Percentiles rank a stretch among this genome's conserved stretches.
Conservation (phyloP, 2,113 vertebrate genomes). For the Gadus chalcogrammus region DNA sequence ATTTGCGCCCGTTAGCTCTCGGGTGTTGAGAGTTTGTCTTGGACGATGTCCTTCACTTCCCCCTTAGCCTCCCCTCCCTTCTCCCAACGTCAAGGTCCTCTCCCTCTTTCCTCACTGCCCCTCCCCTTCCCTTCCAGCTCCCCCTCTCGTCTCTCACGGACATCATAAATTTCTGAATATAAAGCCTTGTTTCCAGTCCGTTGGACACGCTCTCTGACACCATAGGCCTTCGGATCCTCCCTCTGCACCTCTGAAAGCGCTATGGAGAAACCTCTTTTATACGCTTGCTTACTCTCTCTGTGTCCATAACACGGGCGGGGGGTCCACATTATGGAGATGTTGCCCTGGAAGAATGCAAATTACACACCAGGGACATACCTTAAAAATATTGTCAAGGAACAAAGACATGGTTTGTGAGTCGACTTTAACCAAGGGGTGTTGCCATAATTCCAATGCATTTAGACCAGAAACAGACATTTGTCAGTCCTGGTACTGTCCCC, state of each 20-base stretch:
- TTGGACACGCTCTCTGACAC: conserved; percentile 62
- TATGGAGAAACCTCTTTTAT: conserved; percentile 54
- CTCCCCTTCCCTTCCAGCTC: conserved; percentile 35
- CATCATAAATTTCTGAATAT: conserved; percentile 73
- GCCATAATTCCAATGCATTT: no score
- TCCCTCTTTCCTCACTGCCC: conserved; percentile 63
- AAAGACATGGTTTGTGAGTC: no score
- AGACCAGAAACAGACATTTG: no score
- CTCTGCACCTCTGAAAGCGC: conserved; percentile 55
- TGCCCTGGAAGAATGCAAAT: no score
- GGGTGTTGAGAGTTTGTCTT: conserved; percentile 58
- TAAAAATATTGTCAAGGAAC: no score
- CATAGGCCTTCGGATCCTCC: conserved; percentile 59
- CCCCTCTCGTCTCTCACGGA: conserved; percentile 35
- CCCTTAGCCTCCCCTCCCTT: conserved; percentile 58
- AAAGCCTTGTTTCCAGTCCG: conserved; percentile 73
- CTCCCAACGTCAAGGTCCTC: conserved; percentile 53
- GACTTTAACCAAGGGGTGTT: no score
- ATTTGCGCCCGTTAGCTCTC: conserved; percentile 54
- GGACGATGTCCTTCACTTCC: conserved; percentile 66
- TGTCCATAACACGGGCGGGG: no score
- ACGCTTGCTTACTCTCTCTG: neutral
- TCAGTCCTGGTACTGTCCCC: no score
- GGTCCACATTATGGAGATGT: no score
- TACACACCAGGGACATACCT: no score